Evolutionary conservation across 2,888 invertebrate species (phyloP).

Genomic region (Amitus sp.): DNA sequence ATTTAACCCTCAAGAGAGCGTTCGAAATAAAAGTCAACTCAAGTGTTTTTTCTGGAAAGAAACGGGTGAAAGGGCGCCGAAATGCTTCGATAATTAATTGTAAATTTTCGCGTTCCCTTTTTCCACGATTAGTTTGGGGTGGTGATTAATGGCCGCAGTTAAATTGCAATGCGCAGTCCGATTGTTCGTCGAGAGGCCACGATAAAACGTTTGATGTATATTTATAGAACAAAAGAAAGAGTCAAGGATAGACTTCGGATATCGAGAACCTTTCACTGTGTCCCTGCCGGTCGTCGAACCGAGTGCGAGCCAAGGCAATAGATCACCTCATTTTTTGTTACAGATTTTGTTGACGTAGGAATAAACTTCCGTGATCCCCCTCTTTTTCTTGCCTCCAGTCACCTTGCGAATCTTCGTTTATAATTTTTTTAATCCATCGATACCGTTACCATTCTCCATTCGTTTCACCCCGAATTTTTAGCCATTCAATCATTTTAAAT

Average conservation of each 20-base stretch:
- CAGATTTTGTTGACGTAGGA: constrained; percentile 28
- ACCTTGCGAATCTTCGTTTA: no score
- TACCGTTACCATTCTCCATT: no score
- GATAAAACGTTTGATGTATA: constrained; percentile 28
- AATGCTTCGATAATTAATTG: neutral
- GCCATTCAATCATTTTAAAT: no score
- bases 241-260: constrained; percentile 36
- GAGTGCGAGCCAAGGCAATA: constrained; percentile 35
- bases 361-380: constrained; percentile 19
- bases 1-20: neutral
- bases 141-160: neutral
- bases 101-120: neutral
- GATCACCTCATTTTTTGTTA: constrained; percentile 34
- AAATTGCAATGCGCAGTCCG: neutral
- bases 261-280: constrained; percentile 39
- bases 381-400: no score
- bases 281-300: constrained; percentile 38
- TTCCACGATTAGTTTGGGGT: neutral
- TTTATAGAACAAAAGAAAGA: constrained; percentile 38
- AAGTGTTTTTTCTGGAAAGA: no score
- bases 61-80: no score
- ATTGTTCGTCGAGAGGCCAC: neutral
- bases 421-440: no score
- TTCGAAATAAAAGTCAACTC: no score
- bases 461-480: no score